Conservation (phyloP, 2,888 invertebrate species). For the Tolmerus cingulatus region DNA sequence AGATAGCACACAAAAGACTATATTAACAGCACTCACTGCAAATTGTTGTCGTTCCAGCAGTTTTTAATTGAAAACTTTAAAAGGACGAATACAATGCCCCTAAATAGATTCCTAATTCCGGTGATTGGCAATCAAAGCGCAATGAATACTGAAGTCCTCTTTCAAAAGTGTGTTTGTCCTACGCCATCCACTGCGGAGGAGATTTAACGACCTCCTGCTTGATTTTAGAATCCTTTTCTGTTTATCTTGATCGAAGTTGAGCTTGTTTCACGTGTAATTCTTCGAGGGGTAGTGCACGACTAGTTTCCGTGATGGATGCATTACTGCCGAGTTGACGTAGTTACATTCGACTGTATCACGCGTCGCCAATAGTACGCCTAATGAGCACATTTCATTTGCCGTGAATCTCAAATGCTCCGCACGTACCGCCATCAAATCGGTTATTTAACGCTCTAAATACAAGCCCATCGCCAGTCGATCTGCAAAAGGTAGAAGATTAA, state of each 20-base stretch:
- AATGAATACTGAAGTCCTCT: not conserved
- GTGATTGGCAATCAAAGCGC: not conserved
- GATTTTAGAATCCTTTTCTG: not conserved
- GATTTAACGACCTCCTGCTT: not conserved
- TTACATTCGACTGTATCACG: not conserved
- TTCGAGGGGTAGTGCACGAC: conserved; percentile 31
- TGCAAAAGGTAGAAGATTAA: conserved; percentile 33
- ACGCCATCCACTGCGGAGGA: not conserved
- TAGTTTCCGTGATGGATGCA: conserved; percentile 41
- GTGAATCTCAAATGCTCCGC: not conserved
- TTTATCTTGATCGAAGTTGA: not conserved
- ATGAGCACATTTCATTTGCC: conserved; percentile 11
- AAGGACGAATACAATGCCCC: not conserved
- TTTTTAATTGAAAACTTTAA: not conserved
- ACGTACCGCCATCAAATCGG: conserved; percentile 16
- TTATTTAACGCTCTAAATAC: conserved; percentile 19
- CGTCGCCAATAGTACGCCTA: not conserved
- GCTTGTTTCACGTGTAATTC: conserved; percentile 33
- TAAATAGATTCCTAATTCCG: not conserved
- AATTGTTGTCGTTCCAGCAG: not conserved
- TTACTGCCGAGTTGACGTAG: not conserved
- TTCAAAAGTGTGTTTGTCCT: not conserved
- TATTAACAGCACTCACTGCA: not conserved
- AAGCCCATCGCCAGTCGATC: conserved; percentile 12
- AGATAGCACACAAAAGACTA: not conserved